Conservation (phyloP, 2,113 vertebrate genomes). For the Spea bombifrons region DNA sequence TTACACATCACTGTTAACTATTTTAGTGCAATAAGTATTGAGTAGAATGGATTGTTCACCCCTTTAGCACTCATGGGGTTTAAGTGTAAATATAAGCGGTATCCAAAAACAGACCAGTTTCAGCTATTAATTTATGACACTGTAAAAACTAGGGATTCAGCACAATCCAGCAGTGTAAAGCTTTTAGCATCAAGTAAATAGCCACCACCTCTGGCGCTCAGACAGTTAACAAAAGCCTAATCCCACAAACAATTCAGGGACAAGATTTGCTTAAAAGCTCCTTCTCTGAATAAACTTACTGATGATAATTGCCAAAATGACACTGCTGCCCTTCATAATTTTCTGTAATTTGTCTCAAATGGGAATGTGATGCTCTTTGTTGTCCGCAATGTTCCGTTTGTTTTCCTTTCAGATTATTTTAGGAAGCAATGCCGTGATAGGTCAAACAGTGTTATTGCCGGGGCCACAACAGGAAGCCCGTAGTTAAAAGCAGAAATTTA, state of each 20-base stretch:
- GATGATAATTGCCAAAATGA: constrained; percentile 14
- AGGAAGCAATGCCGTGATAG: not conserved
- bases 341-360: constrained; percentile 19
- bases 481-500: not conserved
- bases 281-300: not conserved
- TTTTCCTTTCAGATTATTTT: not conserved
- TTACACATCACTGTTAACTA: too few relatives aligned
- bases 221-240: not conserved
- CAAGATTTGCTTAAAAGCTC: not conserved
- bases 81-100: not conserved
- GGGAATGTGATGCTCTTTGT: not conserved
- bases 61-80: not conserved
- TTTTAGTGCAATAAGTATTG: too few relatives aligned
- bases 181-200: not conserved
- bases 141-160: too few relatives aligned
- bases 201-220: not conserved
- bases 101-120: too few relatives aligned
- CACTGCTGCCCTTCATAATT: constrained; percentile 3
- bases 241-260: not conserved
- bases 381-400: not conserved
- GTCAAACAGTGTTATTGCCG: not conserved
- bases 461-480: not conserved
- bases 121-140: too few relatives aligned
- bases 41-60: too few relatives aligned
- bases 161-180: not conserved